These are phyloP conservation scores for Fringilla coelebs DNA, from an alignment of 2,797 vertebrate species.

Conservation along the genomic window DNA sequence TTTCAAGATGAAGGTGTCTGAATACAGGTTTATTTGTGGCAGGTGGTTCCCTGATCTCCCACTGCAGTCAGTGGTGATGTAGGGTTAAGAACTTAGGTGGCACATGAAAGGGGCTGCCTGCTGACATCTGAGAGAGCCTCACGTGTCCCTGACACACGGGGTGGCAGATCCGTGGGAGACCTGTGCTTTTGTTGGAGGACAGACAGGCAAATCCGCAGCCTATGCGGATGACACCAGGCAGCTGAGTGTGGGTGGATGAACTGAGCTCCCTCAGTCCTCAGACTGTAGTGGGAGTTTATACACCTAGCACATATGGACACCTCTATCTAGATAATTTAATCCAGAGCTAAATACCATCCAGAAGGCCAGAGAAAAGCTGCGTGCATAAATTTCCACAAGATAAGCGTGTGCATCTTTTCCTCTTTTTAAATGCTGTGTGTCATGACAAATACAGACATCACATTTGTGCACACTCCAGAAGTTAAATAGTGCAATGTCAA, in stretches of 20 bases:
- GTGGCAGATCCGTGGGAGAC: neutral
- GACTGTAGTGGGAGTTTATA: neutral
- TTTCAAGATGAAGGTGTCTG: neutral
- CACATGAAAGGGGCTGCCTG: neutral
- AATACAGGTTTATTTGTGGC: neutral
- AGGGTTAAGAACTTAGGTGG: neutral
- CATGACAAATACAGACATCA: neutral
- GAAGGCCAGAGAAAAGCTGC: neutral
- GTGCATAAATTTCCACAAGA: neutral
- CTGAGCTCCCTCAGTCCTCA: neutral
- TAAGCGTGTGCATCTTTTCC: neutral
- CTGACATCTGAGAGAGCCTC: neutral
- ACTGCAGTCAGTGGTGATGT: neutral
- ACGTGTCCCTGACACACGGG: accelerated
- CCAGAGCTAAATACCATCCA: neutral
- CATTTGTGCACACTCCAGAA: neutral
- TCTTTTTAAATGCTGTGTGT: neutral
- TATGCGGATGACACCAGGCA: neutral
- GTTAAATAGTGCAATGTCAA: neutral
- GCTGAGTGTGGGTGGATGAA: neutral
- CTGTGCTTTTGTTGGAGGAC: neutral
- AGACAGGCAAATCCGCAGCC: neutral
- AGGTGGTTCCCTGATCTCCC: neutral
- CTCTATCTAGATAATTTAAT: neutral
- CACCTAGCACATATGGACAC: neutral